phyloP scores from a whole-genome alignment of 2,888 invertebrate genomes.

The Aspidapion aeneum region DNA sequence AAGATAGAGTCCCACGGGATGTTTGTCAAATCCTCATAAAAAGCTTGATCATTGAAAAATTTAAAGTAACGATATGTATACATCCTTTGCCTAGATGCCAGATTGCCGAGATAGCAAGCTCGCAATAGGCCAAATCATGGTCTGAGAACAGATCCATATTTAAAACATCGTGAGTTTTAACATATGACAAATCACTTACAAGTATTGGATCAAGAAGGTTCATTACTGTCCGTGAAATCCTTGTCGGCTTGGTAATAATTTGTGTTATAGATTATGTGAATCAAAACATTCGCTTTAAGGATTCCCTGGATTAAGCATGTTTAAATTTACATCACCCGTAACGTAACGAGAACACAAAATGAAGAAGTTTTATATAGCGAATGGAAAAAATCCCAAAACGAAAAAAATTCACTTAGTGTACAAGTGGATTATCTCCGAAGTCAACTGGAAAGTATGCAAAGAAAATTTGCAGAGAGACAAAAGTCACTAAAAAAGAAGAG shows the following conservation, averaged over 20 bases:
- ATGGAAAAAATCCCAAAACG: too few species aligned
- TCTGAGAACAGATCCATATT: too few species aligned
- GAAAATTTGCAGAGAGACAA: too few species aligned
- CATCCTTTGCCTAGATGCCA: not conserved
- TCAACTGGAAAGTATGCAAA: too few species aligned
- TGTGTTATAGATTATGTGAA: not conserved
- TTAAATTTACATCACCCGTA: not conserved
- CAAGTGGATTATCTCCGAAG: too few species aligned
- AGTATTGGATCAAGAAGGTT: slow-evolving; percentile 1
- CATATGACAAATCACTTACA: not conserved
- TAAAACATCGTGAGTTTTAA: not conserved
- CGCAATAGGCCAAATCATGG: slow-evolving; percentile 1
- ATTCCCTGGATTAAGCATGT: not conserved
- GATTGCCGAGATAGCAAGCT: not conserved
- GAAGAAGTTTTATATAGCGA: too few species aligned
- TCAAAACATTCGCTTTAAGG: slow-evolving; percentile 1
- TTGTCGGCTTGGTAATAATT: slow-evolving; percentile 1
- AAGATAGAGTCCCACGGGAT: too few species aligned
- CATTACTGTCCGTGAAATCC: not conserved
- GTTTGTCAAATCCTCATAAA: too few species aligned
- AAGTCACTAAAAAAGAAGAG: too few species aligned
- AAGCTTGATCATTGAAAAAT: too few species aligned
- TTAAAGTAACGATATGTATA: not conserved
- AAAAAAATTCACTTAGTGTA: too few species aligned
- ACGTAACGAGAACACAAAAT: too few species aligned